Evolutionary conservation across 92 coral and sea anemone species (phyloP).

Genomic region (Porites lobata): DNA sequence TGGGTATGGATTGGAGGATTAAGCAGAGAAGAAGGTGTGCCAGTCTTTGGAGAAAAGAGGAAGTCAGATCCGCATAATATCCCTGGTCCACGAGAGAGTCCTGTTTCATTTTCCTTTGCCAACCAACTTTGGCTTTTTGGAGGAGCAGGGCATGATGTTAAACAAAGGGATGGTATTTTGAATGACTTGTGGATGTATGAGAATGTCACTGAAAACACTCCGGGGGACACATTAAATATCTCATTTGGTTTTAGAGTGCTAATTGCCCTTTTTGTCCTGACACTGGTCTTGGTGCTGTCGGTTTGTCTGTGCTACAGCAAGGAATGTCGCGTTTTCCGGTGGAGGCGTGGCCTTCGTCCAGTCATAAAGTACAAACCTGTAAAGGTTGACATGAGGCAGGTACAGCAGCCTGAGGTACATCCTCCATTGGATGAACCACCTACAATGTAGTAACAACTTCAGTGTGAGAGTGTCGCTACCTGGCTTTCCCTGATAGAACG

Average conservation of each 20-base stretch:
- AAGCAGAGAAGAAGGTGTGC: slow-evolving; percentile 57
- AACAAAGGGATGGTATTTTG: slow-evolving; percentile 65
- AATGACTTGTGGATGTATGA: slow-evolving; percentile 81
- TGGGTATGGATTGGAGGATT: slow-evolving; percentile 86
- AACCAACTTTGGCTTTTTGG: slow-evolving; percentile 81
- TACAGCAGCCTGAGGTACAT: slow-evolving; percentile 40
- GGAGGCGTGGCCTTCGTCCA: slow-evolving; percentile 64
- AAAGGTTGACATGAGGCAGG: slow-evolving; percentile 81
- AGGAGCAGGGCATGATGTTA: slow-evolving; percentile 77
- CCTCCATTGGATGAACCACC: slow-evolving; percentile 18
- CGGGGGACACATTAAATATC: slow-evolving; percentile 90
- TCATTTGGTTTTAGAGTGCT: slow-evolving; percentile 81
- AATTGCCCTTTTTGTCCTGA: slow-evolving; percentile 78
- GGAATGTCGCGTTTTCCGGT: slow-evolving; percentile 79
- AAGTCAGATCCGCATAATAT: slow-evolving; percentile 49
- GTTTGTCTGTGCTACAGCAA: slow-evolving; percentile 85
- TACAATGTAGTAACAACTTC: slow-evolving; percentile 5
- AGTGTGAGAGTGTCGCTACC: too few relatives aligned
- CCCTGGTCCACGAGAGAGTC: slow-evolving; percentile 85
- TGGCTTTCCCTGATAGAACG: too few relatives aligned
- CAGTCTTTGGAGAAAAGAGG: slow-evolving; percentile 68
- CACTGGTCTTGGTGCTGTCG: slow-evolving; percentile 73
- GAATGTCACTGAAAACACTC: slow-evolving; percentile 33
- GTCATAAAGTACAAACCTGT: slow-evolving; percentile 87
- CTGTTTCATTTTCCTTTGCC: slow-evolving; percentile 58